Evolutionary conservation across 2,888 invertebrate genomes (phyloP).

Genomic region (Odontomyia ornata): DNA sequence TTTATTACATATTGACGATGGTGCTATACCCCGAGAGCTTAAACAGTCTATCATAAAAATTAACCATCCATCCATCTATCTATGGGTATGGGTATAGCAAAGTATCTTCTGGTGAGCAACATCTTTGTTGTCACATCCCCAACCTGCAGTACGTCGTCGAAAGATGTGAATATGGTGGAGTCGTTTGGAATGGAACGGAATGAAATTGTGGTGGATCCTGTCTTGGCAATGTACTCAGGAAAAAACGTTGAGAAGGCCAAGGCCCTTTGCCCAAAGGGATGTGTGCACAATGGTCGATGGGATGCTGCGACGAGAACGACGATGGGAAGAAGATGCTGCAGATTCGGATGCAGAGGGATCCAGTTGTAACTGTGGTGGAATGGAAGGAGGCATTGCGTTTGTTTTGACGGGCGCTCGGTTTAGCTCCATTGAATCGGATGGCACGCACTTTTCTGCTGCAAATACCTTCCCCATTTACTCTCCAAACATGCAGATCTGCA

Average conservation of each 20-base stretch:
- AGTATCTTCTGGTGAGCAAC: too few relatives aligned
- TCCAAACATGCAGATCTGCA: neutral
- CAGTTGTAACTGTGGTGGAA: neutral
- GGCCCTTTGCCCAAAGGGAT: slow-evolving; percentile 34
- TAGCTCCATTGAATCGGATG: neutral
- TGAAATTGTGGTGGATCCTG: neutral
- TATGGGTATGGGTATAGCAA: too few relatives aligned
- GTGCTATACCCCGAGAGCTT: neutral
- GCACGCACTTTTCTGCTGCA: neutral
- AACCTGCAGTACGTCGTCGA: neutral
- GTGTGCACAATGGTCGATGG: neutral
- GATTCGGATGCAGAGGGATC: neutral
- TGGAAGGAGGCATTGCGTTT: neutral
- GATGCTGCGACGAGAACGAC: too few relatives aligned
- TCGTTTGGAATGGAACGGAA: neutral
- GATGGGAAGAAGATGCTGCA: too few relatives aligned
- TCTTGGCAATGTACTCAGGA: neutral
- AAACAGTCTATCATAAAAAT: neutral
- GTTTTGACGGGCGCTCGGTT: neutral
- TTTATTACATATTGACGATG: slow-evolving; percentile 13
- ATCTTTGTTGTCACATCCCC: too few relatives aligned
- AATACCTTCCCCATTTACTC: neutral
- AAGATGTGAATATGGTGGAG: neutral
- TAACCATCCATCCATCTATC: too few relatives aligned
- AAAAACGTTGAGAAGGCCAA: slow-evolving; percentile 36